Evolutionary conservation across 1,140 invertebrate species (phyloP), one percentile per base, ranked within the genome.

Genomic region (Temnothorax longispinosus): DNA sequence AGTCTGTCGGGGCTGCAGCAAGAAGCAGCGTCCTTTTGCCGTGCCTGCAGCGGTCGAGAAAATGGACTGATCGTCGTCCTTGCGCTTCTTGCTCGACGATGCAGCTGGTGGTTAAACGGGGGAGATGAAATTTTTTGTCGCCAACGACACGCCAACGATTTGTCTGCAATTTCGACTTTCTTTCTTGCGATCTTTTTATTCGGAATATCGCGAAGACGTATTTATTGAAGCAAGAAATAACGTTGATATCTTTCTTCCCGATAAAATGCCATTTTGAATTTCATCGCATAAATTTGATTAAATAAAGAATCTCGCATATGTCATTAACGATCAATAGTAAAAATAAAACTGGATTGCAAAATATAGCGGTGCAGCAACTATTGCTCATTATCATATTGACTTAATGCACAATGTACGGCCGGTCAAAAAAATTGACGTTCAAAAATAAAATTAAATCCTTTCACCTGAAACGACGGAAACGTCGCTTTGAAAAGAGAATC

Each of bases 61-160:
- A 84, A 84, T 84, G 44, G 69, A 84, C 18, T 84, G 80, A 74
- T 84, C 80, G 54, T 62, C 69, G 56, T 60, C 56, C 41, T 44
- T 71, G 67, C 38, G 67, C 11, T 84, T 84, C 69, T 84, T 84
- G 32, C 27, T 1, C 18, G 80, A 41, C 41, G 80, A 62, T 84
- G 54, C 80, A 62, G 80, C 80, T 75, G 69, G 18, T 84, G 80
- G 80, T 84, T 84, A 44, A 75, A 75, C 32, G 71, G 54, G 54
- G 60, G 56, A 74, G 54, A 75, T 84, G 41, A 75, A 74, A 84
- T 74, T 75, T 74, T 75, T 84, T 84, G 27, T 75, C 10, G 18
- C 54, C 18, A n/a, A 18, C 52, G 13, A 84, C 52, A 52, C 21
- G 41, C 35, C 69, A 27, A 18, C 80, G 27, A 84, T 84, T 84